Percentiles rank a stretch among this genome's conserved stretches.
Evolutionary conservation across 2,797 vertebrate species (phyloP).

Genomic region (Oreochromis grahami): DNA sequence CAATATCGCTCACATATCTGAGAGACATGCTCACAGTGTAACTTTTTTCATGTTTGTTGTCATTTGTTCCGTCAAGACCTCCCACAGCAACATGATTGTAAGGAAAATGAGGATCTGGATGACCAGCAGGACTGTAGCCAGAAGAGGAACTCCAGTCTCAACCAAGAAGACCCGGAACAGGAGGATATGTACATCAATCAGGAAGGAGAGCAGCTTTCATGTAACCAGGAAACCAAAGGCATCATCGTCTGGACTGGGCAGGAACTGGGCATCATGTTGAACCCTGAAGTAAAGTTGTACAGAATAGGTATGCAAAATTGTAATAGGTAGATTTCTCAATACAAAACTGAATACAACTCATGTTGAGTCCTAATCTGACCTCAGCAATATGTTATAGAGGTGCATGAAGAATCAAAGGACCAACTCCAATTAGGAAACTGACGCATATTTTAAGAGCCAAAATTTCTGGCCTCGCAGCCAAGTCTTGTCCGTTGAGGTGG

Average conservation of each 20-base stretch:
- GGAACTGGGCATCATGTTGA: neutral
- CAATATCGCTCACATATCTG: neutral
- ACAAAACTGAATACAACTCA: neutral
- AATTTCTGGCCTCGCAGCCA: neutral
- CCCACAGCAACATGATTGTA: neutral
- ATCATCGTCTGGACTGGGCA: neutral
- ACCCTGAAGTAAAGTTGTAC: neutral
- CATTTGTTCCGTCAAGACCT: neutral
- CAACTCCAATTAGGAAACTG: neutral
- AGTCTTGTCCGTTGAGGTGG: neutral
- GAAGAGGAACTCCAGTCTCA: neutral
- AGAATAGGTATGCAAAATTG: neutral
- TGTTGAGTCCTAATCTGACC: neutral
- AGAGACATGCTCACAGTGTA: neutral
- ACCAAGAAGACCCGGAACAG: neutral
- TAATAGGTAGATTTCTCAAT: neutral
- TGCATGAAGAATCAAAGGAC: neutral
- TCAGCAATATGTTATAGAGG: neutral
- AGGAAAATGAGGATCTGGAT: neutral
- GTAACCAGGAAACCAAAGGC: neutral
- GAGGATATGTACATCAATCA: neutral
- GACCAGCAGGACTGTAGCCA: rapidly evolving
- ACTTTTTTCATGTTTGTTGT: neutral
- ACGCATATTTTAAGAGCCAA: neutral
- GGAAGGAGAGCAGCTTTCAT: neutral